Percentiles rank a stretch among this genome's conserved stretches.
Conservation (phyloP, 2,797 vertebrate species). For the Monodelphis domestica region DNA sequence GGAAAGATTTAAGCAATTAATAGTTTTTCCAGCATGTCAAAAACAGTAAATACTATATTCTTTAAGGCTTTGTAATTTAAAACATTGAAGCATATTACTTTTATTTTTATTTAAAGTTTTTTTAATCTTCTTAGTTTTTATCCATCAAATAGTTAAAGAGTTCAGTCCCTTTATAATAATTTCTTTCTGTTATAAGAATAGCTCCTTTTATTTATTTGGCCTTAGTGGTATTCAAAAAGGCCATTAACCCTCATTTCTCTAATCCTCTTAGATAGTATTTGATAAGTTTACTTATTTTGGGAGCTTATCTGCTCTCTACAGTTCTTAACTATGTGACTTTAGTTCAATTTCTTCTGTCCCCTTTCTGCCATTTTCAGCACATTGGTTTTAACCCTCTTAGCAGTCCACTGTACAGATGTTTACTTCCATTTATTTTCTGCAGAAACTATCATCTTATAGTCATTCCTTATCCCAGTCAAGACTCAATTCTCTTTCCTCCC, state of each 20-base stretch:
- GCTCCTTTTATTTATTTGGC: background rate
- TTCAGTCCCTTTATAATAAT: background rate
- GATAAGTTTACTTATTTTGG: conserved; percentile 10
- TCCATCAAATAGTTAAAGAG: background rate
- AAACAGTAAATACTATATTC: background rate
- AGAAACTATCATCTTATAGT: background rate
- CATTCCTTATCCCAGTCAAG: background rate
- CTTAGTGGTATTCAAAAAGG: background rate
- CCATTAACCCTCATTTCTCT: conserved; percentile 11
- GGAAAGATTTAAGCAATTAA: background rate
- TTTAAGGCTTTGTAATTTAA: background rate
- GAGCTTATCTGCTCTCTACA: conserved; percentile 7
- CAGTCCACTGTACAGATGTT: background rate
- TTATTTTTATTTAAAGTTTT: background rate
- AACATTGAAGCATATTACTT: too few species aligned
- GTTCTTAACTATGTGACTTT: conserved; percentile 1
- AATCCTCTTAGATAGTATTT: background rate
- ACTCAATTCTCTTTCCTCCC: background rate
- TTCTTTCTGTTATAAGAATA: background rate
- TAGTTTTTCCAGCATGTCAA: background rate
- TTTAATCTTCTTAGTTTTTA: background rate
- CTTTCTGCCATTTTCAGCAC: background rate
- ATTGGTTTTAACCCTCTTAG: background rate
- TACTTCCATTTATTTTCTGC: background rate
- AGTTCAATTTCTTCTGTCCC: background rate